Base-by-base conservation (phyloP, 2,797 vertebrate species). In the Salmo trutta region DNA sequence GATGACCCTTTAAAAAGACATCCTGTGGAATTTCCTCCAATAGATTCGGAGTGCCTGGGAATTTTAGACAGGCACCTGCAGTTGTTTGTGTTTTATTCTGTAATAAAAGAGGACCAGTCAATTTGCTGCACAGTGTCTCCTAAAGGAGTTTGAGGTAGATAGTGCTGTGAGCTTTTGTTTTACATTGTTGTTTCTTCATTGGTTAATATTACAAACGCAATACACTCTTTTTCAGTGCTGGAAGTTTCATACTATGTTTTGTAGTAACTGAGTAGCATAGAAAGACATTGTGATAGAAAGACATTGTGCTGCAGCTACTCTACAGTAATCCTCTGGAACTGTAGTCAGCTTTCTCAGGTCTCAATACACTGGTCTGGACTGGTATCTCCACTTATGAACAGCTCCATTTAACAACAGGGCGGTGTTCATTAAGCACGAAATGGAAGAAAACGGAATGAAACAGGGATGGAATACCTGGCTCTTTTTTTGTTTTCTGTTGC, bases 11-110 rank as follows among this genome's bases (percentile, higher is more conserved):
- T 79, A 83, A 81, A 85, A 77, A 84, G 62, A 87, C 85, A 88
- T 90, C 90, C 90, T 91, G 89, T 87, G 83, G 81, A 88, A 85
- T 81, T 85, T 86, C 82, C 82, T 88, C 69, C 82, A 79, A 85
- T 76, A 82, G 79, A 88, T 85, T 84, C 71, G 80, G 84, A 65
- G 54, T 85, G 81, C 53, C 81, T 74, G 75, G 78, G 77, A 51
- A 74, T 86, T 78, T 47, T 81, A 71, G 21, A 24, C 79, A 71
- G 76, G 81, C 75, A 84, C 80, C 80, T 90, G 83, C 76, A 81
- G 1, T 74, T 68, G 24, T 72, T 65, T 81, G 62, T 31, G 53
- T 73, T 56, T 33, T 15, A 73, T 19, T 19, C 27, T 3, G 27
- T 73, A 16, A 33, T 73, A 12, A 68, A 68, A 19, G 29, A 67